These are phyloP conservation scores for Mesitornis unicolor DNA, from an alignment of 2,113 vertebrate species.

Conservation along the genomic window DNA sequence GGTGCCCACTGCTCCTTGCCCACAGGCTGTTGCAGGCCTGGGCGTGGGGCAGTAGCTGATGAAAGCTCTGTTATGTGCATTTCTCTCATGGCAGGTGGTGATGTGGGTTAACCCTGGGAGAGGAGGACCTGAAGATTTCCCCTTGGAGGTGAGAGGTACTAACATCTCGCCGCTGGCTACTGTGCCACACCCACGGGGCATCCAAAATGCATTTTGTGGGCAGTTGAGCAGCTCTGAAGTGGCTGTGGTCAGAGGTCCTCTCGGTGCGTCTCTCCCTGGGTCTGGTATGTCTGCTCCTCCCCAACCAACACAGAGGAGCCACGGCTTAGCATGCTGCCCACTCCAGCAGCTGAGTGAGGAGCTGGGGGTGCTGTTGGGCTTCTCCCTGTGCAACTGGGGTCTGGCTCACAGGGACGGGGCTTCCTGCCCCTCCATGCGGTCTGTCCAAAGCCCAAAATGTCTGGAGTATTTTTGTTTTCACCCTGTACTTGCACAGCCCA, in stretches of 20 bases:
- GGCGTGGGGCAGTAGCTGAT: not conserved
- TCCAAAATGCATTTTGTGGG: not conserved
- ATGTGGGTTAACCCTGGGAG: not conserved
- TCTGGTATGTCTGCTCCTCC: not conserved
- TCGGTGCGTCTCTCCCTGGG: fast-evolving
- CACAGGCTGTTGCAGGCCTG: not conserved
- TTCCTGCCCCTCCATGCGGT: not conserved
- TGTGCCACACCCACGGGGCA: fast-evolving
- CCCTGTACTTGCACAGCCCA: not conserved
- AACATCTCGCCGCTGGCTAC: not conserved
- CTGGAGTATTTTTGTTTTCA: not conserved
- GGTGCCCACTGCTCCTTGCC: not conserved
- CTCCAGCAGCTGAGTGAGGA: not conserved
- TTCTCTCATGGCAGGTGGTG: not conserved
- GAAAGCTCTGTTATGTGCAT: not conserved
- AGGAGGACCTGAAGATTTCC: not conserved
- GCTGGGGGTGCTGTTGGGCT: fast-evolving
- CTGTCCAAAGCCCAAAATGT: not conserved
- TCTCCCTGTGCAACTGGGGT: not conserved
- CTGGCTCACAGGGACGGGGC: fast-evolving
- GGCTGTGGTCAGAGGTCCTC: not conserved
- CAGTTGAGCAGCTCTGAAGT: not conserved
- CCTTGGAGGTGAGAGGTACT: not conserved
- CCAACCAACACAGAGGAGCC: not conserved
- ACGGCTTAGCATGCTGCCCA: fast-evolving